phyloP scores from a whole-genome alignment of 2,888 invertebrate species.

The Metopia argyrocephala region DNA sequence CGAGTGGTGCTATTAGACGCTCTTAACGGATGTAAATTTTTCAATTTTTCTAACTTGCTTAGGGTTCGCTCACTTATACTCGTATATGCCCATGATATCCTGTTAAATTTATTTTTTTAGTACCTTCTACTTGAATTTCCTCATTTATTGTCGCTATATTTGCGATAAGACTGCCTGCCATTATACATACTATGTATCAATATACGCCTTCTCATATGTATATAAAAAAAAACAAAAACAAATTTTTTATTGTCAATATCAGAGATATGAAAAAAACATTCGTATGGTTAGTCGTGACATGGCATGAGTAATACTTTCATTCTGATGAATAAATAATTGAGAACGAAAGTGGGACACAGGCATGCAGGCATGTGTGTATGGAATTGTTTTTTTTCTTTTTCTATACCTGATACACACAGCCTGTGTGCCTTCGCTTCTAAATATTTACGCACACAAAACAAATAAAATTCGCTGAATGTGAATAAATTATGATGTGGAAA shows the following conservation, averaged over 20 bases:
- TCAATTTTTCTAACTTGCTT: too few species aligned
- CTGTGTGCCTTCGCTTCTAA: not conserved
- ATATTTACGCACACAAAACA: too few species aligned
- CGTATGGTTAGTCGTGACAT: not conserved
- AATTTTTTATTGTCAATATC: too few species aligned
- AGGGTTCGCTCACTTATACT: too few species aligned
- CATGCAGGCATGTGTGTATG: conserved; percentile 50
- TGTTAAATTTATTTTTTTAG: not conserved
- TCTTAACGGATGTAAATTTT: too few species aligned
- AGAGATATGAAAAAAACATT: too few species aligned
- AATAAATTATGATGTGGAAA: not conserved
- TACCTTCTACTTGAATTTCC: not conserved
- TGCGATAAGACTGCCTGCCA: not conserved
- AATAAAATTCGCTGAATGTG: not conserved
- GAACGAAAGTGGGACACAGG: conserved; percentile 62
- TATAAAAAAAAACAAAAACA: too few species aligned
- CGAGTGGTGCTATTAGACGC: too few species aligned
- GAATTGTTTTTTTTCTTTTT: not conserved
- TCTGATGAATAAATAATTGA: conserved; percentile 43
- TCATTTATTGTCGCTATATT: conserved; percentile 3
- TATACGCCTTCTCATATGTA: too few species aligned
- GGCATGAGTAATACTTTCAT: conserved; percentile 60
- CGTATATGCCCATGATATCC: not conserved
- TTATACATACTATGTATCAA: not conserved
- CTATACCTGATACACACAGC: conserved; percentile 5